Base-by-base conservation (phyloP, 2,888 invertebrate genomes). In the Aquatica leii region DNA sequence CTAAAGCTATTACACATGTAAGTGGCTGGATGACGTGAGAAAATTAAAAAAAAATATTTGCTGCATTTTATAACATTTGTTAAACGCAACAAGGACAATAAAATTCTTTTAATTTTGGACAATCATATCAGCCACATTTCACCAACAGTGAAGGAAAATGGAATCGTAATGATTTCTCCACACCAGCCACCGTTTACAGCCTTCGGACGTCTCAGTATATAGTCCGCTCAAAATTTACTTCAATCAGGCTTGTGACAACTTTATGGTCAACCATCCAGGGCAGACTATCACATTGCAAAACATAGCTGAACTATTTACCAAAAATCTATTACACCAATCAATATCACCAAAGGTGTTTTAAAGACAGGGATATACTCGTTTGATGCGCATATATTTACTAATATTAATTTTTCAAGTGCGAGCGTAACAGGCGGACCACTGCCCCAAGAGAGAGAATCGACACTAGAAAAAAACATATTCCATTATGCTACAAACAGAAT, bases 221-320 rank as follows among this genome's bases (percentile, higher is more conserved):
- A 14, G 43, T 2, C 14, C 43, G 17, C 14, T 43, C 9, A 37
- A 37, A 11, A 37, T 11, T 5, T 37, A 37, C 9, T 37, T 12
- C 37, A 37, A 37, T 11, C 11, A 37, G 37, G 37, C 37, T 37
- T 37, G 37, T 11, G 37, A 37, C 14, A 3, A 37, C 14, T 12
- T 12, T 37, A 37, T 37, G 37, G 11, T 37, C 14, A 11, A 37
- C 24, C 3, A 37, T 12, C 9, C 2, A 5, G 43, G 14, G 3
- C 43, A 43, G 17, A 43, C n/a, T n/a, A n/a, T n/a, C 14, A 43
- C 14, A 14, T 43, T 43, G 17, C 14, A 43, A 43, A 15, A 43
- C 14, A 43, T 14, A 15, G 43, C 17, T 43, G 14, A 3, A 14
- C n/a, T n/a, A 15, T 4, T 43, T 43, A 14, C 17, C 2, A 43